A percentile compares a stretch with the other conserved stretches of the same genome.
Evolutionary conservation across 2,797 vertebrate genomes (phyloP).

Genomic region (Pangasius larnaudii): DNA sequence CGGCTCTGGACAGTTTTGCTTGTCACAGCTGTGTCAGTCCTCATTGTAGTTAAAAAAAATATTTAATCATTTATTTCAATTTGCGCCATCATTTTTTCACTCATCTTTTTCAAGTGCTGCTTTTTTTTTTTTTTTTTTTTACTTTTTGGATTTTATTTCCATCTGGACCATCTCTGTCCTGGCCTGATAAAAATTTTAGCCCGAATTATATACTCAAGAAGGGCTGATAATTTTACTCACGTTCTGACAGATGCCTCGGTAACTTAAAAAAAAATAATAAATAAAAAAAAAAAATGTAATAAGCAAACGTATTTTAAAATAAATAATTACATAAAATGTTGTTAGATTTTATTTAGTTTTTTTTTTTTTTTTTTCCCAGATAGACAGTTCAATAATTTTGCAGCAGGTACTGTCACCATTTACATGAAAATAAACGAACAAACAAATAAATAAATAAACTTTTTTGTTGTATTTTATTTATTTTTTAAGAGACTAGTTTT

Average conservation of each 20-base stretch:
- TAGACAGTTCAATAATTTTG: not conserved
- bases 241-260: not conserved
- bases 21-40: slow-evolving; percentile 4
- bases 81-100: not conserved
- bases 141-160: not conserved
- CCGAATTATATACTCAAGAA: not conserved
- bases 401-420: not conserved
- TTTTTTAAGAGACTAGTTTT: not conserved
- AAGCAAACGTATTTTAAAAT: not conserved
- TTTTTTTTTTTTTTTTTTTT: not conserved
- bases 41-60: not conserved
- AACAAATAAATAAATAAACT: not conserved
- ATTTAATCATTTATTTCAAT: too few species aligned
- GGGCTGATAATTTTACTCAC: not conserved
- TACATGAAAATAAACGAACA: not conserved
- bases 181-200: not conserved
- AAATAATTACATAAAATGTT: not conserved
- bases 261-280: not conserved
- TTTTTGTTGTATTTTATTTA: not conserved
- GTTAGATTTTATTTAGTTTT: too few species aligned
- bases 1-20: slow-evolving; percentile 6
- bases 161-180: not conserved
- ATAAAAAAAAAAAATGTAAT: not conserved
- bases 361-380: too few species aligned
- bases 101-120: too few species aligned